Percentiles rank a stretch among this genome's conserved stretches.
phyloP scores from a whole-genome alignment of 2,888 invertebrate genomes.

The Empis stercorea region DNA sequence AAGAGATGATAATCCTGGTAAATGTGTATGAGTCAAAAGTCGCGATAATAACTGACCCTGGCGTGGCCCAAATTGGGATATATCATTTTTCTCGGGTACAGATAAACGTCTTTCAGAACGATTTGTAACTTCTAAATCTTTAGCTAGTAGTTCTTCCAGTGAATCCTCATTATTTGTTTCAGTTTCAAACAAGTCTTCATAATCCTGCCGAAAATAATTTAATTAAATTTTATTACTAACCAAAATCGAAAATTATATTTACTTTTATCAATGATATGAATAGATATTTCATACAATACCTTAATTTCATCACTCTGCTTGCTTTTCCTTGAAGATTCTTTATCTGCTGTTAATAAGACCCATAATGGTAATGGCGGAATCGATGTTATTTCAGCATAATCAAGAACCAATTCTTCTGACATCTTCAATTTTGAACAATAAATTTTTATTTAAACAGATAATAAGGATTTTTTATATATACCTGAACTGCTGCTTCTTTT shows the following conservation, averaged over 20 bases:
- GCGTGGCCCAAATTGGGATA: slow-evolving; percentile 77
- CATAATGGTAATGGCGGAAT: slow-evolving; percentile 95
- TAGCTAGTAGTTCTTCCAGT: slow-evolving; percentile 64
- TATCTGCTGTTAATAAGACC: slow-evolving; percentile 90
- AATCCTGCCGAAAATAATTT: slow-evolving; percentile 45
- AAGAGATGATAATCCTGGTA: slow-evolving; percentile 87
- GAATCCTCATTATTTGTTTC: slow-evolving; percentile 67
- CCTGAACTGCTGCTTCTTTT: slow-evolving; percentile 59
- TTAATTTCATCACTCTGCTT: slow-evolving; percentile 39
- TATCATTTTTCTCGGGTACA: slow-evolving; percentile 56
- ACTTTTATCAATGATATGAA: too few relatives aligned
- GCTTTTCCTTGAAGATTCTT: slow-evolving; percentile 50
- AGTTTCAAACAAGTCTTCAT: slow-evolving; percentile 80
- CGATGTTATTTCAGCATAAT: slow-evolving; percentile 94
- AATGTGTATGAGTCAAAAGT: slow-evolving; percentile 84
- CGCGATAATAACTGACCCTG: slow-evolving; percentile 78
- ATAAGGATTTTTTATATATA: slow-evolving; percentile 15
- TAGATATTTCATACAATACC: slow-evolving; percentile 26
- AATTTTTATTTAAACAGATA: too few relatives aligned
- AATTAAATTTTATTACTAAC: slow-evolving; percentile 16
- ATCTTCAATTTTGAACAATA: slow-evolving; percentile 36
- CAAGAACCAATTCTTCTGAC: slow-evolving; percentile 76
- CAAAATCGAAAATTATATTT: too few relatives aligned
- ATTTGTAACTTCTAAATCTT: slow-evolving; percentile 50
- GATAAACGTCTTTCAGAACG: slow-evolving; percentile 50